Conservation (phyloP, 2,797 vertebrate genomes). For the Cyprinella venusta region DNA sequence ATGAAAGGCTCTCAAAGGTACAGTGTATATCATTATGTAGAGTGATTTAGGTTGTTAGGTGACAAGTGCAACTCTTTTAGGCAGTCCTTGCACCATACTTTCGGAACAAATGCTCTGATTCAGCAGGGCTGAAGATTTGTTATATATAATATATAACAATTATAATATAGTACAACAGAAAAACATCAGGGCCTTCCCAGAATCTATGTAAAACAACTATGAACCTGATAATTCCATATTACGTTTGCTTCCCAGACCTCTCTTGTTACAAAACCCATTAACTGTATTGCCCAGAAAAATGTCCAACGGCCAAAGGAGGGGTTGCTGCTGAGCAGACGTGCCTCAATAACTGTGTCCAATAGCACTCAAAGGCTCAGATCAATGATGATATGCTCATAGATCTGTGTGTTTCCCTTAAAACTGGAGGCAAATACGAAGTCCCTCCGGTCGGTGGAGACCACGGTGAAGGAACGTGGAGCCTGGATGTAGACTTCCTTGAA, state of each 20-base stretch:
- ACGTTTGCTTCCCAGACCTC: not conserved
- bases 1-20: conserved; percentile 28
- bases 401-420: conserved; percentile 98
- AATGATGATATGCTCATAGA: conserved; percentile 92
- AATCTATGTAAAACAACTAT: conserved; percentile 21
- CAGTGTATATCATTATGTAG: conserved; percentile 18
- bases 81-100: not conserved
- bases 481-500: conserved; percentile 98
- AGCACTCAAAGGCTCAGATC: conserved; percentile 87
- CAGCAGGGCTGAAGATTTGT: conserved; percentile 7
- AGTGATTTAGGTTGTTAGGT: conserved; percentile 31
- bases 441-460: conserved; percentile 92
- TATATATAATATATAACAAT: not conserved
- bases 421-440: conserved; percentile 98
- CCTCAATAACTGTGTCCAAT: conserved; percentile 56
- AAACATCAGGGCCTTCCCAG: not conserved
- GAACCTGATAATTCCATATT: conserved; percentile 17
- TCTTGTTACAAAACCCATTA: not conserved
- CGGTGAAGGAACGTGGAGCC: conserved; percentile 94
- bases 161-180: not conserved
- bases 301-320: conserved; percentile 67
- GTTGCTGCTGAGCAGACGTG: conserved; percentile 52
- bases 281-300: conserved; percentile 62
- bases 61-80: conserved; percentile 28
- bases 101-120: conserved; percentile 6